These are phyloP conservation scores for Microctenopoma steveboyesi DNA, from an alignment of 2,797 vertebrate species.

Conservation along the genomic window DNA sequence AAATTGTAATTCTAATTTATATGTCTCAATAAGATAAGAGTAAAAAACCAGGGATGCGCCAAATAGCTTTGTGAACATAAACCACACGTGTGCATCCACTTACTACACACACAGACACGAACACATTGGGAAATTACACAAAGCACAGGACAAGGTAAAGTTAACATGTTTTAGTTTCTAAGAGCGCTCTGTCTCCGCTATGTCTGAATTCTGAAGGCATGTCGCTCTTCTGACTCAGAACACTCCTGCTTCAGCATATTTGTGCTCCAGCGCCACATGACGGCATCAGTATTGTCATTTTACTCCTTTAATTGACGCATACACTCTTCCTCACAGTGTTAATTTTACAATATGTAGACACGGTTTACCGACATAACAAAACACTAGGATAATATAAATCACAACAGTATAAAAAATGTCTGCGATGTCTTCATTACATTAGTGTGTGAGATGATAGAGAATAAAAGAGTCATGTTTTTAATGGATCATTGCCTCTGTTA, in stretches of 20 bases:
- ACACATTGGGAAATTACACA: constrained; percentile 25
- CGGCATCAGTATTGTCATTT: constrained; percentile 22
- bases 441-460: constrained; percentile 40
- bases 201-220: background rate
- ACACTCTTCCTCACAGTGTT: constrained; percentile 46
- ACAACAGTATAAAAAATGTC: constrained; percentile 40
- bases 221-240: background rate
- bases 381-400: constrained; percentile 54
- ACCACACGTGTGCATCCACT: background rate
- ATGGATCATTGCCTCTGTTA: constrained; percentile 74
- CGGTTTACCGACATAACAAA: constrained; percentile 46
- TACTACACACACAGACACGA: background rate
- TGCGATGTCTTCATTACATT: constrained; percentile 58
- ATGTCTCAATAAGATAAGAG: constrained; percentile 46
- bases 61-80: constrained; percentile 35
- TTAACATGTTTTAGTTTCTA: constrained; percentile 43
- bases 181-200: constrained; percentile 17
- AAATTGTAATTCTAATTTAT: constrained; percentile 78
- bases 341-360: constrained; percentile 59
- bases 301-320: constrained; percentile 47
- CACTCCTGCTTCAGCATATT: background rate
- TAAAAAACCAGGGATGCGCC: constrained; percentile 45
- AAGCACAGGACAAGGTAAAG: constrained; percentile 26
- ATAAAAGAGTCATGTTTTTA: constrained; percentile 68
- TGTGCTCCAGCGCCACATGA: background rate